These are phyloP conservation scores for Tridacna gigas DNA, from an alignment of 2,888 invertebrate species.

Conservation along the genomic window DNA sequence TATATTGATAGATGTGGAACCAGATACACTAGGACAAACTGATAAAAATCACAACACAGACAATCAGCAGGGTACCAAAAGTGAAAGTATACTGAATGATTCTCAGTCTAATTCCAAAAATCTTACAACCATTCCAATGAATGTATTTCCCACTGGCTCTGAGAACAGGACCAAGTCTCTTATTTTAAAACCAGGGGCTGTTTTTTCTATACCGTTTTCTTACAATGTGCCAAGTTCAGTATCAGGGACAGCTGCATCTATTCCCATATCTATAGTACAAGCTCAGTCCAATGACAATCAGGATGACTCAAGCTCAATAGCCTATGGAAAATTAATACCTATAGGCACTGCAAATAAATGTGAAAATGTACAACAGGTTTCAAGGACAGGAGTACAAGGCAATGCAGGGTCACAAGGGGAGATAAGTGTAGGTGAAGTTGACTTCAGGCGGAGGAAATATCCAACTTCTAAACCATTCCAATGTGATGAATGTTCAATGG, in stretches of 20 bases:
- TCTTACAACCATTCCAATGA: not conserved
- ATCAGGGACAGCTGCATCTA: slow-evolving; percentile 1
- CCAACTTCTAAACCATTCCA: slow-evolving; percentile 77
- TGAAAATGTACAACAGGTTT: not conserved
- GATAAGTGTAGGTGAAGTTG: not conserved
- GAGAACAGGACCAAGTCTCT: slow-evolving; percentile 61
- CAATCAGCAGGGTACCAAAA: not conserved
- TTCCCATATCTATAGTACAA: slow-evolving; percentile 19
- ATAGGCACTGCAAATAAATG: not conserved
- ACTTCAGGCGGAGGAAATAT: not conserved
- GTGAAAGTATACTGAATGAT: slow-evolving; percentile 4
- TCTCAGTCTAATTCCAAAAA: not conserved
- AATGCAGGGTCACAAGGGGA: not conserved
- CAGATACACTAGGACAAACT: slow-evolving; percentile 40
- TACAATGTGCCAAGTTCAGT: slow-evolving; percentile 57
- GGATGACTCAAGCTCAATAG: not conserved
- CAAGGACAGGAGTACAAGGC: not conserved
- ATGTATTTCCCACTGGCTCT: not conserved
- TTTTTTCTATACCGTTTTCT: slow-evolving; percentile 75
- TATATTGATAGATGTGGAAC: slow-evolving; percentile 75
- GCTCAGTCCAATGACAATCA: not conserved
- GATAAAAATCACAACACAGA: slow-evolving; percentile 4
- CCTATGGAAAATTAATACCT: not conserved
- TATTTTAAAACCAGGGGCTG: slow-evolving; percentile 71
- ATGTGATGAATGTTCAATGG: slow-evolving; percentile 82